Conservation (phyloP, 1,140 invertebrate species). For the Dolichoris vasculosae region DNA sequence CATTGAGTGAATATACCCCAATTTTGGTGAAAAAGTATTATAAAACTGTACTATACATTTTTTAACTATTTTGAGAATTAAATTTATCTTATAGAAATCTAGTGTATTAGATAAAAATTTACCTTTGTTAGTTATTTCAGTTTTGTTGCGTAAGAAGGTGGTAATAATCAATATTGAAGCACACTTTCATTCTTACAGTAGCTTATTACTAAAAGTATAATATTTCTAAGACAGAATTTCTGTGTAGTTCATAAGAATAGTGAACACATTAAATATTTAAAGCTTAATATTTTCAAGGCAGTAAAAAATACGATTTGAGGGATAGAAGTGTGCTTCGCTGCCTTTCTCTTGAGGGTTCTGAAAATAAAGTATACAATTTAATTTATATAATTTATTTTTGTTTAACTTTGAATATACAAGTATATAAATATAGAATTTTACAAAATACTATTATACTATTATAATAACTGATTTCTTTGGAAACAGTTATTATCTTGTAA, state of each 20-base stretch:
- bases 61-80: background rate
- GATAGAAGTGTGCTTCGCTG: background rate
- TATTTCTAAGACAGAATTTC: background rate
- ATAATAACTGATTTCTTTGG: too few relatives aligned
- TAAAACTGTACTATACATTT: background rate
- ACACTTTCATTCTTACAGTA: conserved; percentile 10
- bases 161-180: conserved; percentile 33
- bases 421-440: too few relatives aligned
- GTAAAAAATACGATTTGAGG: background rate
- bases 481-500: too few relatives aligned
- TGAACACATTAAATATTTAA: background rate
- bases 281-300: background rate
- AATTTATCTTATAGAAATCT: background rate
- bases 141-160: conserved; percentile 17
- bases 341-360: background rate
- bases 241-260: background rate
- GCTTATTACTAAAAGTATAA: background rate
- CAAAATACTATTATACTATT: too few relatives aligned
- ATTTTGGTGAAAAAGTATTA: too few relatives aligned
- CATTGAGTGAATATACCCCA: too few relatives aligned
- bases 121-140: background rate
- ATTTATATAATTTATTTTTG: too few relatives aligned
- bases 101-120: background rate
- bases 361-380: background rate
- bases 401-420: too few relatives aligned